phyloP scores from a whole-genome alignment of 2,113 vertebrate genomes.

The Phylloscopus trochilus region DNA sequence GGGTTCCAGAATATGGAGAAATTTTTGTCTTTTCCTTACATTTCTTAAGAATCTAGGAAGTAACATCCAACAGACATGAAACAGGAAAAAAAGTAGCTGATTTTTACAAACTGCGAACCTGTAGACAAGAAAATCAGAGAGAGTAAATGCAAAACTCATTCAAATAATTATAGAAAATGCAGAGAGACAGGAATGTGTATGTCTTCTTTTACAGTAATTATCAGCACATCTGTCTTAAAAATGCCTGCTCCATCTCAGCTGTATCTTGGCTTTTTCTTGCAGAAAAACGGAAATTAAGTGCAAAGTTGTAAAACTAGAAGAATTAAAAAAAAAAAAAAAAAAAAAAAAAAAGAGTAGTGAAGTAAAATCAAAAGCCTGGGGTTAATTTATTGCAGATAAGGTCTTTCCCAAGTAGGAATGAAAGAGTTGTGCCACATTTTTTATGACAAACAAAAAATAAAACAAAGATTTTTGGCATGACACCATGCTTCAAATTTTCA shows the following conservation, averaged over 20 bases:
- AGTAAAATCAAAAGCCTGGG: background rate
- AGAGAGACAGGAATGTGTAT: background rate
- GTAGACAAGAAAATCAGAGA: background rate
- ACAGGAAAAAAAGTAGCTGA: rapidly evolving
- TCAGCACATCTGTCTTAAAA: background rate
- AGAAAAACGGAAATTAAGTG: background rate
- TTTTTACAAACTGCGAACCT: background rate
- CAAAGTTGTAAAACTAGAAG: background rate
- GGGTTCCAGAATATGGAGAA: background rate
- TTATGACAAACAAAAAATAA: conserved; percentile 2
- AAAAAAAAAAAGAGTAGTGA: background rate
- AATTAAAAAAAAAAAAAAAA: background rate
- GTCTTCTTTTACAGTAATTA: background rate
- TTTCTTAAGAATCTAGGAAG: background rate
- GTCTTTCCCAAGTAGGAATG: background rate
- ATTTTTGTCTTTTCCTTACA: background rate
- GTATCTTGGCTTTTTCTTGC: background rate
- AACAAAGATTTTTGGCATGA: conserved; percentile 64
- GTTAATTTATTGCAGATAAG: background rate
- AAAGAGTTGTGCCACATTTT: background rate
- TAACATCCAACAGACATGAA: background rate
- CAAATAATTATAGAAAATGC: background rate
- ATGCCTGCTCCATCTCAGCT: background rate
- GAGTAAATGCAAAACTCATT: background rate
- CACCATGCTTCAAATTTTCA: conserved; percentile 36